Evolutionary conservation across 2,113 vertebrate species (phyloP).

Genomic region (Pseudopipra pipra): DNA sequence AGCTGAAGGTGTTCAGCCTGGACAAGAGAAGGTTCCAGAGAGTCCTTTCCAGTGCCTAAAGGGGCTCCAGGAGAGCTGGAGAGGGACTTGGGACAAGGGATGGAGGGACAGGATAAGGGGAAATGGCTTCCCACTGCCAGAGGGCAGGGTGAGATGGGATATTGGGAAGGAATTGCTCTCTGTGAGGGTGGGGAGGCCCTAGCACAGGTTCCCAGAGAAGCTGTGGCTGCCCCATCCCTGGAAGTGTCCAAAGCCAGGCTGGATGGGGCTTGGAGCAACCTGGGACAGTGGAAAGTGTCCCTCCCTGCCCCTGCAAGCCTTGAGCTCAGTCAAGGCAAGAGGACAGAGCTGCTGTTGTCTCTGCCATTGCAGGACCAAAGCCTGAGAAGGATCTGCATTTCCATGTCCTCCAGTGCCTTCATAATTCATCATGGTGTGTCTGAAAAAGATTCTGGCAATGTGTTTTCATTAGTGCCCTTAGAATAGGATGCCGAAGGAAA

Average conservation of each 20-base stretch:
- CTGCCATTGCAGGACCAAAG: neutral
- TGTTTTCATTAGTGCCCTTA: slow-evolving; percentile 4
- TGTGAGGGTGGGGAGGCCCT: neutral
- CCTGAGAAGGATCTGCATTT: neutral
- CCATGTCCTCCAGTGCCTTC: neutral
- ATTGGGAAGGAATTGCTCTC: fast-evolving
- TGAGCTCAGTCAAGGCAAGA: neutral
- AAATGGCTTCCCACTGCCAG: neutral
- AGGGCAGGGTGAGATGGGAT: neutral
- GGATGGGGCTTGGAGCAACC: neutral
- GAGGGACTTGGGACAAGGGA: neutral
- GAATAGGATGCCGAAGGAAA: slow-evolving; percentile 34
- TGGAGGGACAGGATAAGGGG: neutral
- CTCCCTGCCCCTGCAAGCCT: neutral
- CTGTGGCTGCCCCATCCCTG: neutral
- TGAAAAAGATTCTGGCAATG: neutral
- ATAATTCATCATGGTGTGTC: neutral
- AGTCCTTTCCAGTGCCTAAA: neutral
- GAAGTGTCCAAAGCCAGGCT: neutral
- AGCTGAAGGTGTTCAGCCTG: neutral
- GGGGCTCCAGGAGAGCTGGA: neutral
- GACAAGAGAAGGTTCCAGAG: neutral
- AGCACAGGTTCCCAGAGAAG: neutral
- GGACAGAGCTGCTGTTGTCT: neutral
- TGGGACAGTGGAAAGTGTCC: fast-evolving